These are phyloP conservation scores for Bibio marci DNA, from an alignment of 2,888 invertebrate genomes.

Conservation along the genomic window DNA sequence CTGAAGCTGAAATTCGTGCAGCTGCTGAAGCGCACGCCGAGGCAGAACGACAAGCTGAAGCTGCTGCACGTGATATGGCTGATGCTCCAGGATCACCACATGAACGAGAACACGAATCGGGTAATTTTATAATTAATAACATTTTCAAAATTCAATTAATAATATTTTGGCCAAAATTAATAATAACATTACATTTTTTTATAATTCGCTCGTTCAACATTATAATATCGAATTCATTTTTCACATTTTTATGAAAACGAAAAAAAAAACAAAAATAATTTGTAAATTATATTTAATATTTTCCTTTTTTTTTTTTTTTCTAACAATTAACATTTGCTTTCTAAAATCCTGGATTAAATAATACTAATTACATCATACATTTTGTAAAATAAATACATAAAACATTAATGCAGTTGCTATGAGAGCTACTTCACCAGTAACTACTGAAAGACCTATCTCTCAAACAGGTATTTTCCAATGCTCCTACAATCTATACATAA, in stretches of 20 bases:
- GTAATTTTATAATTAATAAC: slow-evolving; percentile 17
- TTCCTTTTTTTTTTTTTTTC: no score
- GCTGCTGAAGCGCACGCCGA: slow-evolving; percentile 36
- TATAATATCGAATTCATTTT: neutral
- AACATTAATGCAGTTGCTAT: no score
- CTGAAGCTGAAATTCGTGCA: slow-evolving; percentile 32
- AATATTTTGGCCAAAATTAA: neutral
- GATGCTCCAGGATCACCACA: slow-evolving; percentile 23
- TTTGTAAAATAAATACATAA: no score
- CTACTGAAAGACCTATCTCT: slow-evolving; percentile 13
- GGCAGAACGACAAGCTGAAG: slow-evolving; percentile 23
- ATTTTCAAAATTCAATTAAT: neutral
- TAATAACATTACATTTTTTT: neutral
- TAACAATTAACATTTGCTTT: no score
- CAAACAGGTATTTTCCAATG: slow-evolving; percentile 13
- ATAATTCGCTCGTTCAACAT: no score
- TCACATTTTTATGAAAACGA: no score
- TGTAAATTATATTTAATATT: no score
- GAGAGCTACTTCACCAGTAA: slow-evolving; percentile 15
- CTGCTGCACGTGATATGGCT: slow-evolving; percentile 20
- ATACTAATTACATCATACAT: no score
- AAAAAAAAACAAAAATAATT: no score
- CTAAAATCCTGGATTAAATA: no score
- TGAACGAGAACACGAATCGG: slow-evolving; percentile 20
- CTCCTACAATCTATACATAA: no score